Conservation (phyloP, 1,140 invertebrate genomes). For the Nephila pilipes region DNA sequence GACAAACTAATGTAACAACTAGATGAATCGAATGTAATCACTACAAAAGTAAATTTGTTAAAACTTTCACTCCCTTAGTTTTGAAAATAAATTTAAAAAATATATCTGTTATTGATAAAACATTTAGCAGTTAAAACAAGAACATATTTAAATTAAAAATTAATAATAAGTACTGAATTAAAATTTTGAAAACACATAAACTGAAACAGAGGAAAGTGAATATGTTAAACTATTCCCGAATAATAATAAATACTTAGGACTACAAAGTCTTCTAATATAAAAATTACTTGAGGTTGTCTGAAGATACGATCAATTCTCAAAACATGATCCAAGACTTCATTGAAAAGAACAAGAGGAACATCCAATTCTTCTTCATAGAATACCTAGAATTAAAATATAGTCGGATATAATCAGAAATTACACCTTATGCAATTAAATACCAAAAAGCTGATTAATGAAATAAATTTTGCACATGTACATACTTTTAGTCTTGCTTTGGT, state of each 20-base stretch:
- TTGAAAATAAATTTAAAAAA: too few relatives aligned
- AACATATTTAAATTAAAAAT: too few relatives aligned
- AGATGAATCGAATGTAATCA: too few relatives aligned
- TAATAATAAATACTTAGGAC: not conserved
- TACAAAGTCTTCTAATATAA: not conserved
- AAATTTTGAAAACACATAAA: too few relatives aligned
- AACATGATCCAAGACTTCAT: constrained; percentile 99
- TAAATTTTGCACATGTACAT: too few relatives aligned
- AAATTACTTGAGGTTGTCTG: constrained; percentile 92
- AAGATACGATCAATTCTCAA: constrained; percentile 99
- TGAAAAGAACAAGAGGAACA: constrained; percentile 98
- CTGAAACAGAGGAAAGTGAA: not conserved
- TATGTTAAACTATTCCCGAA: not conserved
- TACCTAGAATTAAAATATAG: constrained; percentile 84
- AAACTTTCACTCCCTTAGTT: too few relatives aligned
- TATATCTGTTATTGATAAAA: too few relatives aligned
- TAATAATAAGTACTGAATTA: too few relatives aligned
- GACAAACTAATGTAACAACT: too few relatives aligned
- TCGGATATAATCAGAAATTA: not conserved
- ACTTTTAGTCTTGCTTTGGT: constrained; percentile 97
- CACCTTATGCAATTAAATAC: not conserved
- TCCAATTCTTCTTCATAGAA: constrained; percentile 99
- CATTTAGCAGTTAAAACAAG: too few relatives aligned
- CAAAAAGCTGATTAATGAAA: too few relatives aligned
- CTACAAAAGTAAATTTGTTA: too few relatives aligned